Percentiles rank a stretch among this genome's conserved stretches.
Evolutionary conservation across 2,113 vertebrate species (phyloP).

Genomic region (Pristiophorus japonicus): DNA sequence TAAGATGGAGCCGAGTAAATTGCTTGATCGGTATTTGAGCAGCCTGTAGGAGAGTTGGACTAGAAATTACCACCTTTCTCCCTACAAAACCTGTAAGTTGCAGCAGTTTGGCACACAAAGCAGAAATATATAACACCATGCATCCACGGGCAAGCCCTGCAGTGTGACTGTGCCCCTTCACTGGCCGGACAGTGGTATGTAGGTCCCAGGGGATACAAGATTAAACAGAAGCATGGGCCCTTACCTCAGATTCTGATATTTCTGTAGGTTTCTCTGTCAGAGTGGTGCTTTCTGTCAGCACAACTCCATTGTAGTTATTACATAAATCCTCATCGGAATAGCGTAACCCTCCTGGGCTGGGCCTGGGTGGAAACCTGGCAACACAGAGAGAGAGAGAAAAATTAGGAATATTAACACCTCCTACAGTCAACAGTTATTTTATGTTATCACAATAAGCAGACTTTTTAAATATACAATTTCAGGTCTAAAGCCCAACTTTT

Average conservation of each 20-base stretch:
- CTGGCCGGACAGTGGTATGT: not conserved
- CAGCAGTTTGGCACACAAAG: not conserved
- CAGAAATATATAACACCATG: not conserved
- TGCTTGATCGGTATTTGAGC: not conserved
- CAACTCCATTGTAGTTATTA: conserved; percentile 81
- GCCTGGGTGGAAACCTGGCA: conserved; percentile 82
- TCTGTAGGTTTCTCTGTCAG: conserved; percentile 79
- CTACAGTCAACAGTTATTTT: not conserved
- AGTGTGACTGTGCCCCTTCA: not conserved
- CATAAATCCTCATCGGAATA: conserved; percentile 94
- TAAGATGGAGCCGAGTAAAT: not conserved
- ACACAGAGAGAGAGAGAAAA: not conserved
- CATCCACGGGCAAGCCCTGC: not conserved
- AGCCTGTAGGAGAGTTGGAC: not conserved
- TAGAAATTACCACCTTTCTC: not conserved
- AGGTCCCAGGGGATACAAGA: not conserved
- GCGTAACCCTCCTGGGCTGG: conserved; percentile 83
- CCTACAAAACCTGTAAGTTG: not conserved
- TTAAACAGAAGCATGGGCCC: conserved; percentile 4
- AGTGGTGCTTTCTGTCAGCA: conserved; percentile 71
- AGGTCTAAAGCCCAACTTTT: not conserved
- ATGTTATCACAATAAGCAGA: not conserved
- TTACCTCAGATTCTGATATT: conserved; percentile 84
- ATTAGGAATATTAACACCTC: not conserved
- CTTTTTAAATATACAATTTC: not conserved